phyloP scores from a whole-genome alignment of 2,113 vertebrate genomes.

The Apus apus region DNA sequence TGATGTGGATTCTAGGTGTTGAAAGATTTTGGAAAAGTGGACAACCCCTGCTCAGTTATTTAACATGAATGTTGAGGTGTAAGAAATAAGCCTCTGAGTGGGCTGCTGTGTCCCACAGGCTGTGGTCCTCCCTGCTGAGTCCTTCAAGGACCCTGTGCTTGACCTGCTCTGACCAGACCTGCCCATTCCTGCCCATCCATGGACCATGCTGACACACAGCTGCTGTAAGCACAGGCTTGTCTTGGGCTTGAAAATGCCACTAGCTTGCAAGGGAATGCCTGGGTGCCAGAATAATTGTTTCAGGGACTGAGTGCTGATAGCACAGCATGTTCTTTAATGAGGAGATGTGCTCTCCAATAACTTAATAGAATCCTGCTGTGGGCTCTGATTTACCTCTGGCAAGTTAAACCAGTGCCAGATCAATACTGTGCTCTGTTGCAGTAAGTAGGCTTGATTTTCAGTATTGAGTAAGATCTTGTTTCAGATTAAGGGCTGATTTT shows the following conservation, averaged over 20 bases:
- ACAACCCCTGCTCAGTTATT: neutral
- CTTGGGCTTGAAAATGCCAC: neutral
- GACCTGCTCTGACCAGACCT: neutral
- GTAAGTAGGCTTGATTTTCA: conserved; percentile 28
- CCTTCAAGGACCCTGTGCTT: neutral
- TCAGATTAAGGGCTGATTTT: neutral
- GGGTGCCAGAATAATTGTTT: neutral
- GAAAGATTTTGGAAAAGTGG: neutral
- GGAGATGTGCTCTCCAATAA: neutral
- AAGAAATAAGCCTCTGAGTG: neutral
- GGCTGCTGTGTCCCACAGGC: neutral
- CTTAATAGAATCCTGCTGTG: neutral
- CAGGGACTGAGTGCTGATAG: neutral
- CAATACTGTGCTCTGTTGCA: neutral
- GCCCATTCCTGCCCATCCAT: neutral
- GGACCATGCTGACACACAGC: neutral
- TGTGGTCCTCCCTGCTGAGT: neutral
- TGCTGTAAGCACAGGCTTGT: neutral
- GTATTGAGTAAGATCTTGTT: neutral
- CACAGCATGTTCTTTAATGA: accelerated
- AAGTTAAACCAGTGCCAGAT: neutral
- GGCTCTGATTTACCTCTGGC: conserved; percentile 35
- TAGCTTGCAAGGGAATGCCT: accelerated
- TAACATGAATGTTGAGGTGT: neutral
- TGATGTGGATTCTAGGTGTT: neutral